Conservation (phyloP, 2,888 invertebrate species). For the Hololepta plana region DNA sequence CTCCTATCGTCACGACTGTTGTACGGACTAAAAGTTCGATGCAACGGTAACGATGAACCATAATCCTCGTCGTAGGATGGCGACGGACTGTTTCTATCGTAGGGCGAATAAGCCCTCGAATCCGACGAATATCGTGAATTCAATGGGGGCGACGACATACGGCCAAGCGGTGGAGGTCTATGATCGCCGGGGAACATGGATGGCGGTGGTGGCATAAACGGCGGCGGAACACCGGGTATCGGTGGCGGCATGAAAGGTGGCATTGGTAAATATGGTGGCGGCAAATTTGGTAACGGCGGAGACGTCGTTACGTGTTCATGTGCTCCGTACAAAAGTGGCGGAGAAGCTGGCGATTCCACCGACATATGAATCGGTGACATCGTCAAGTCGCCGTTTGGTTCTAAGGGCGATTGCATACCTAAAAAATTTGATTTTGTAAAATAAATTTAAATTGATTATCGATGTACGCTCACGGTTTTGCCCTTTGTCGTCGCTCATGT, state of each 20-base stretch:
- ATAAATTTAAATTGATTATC: constrained; percentile 4
- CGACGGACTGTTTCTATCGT: constrained; percentile 46
- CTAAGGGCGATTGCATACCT: constrained; percentile 37
- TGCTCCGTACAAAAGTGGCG: constrained; percentile 25
- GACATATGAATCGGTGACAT: constrained; percentile 28
- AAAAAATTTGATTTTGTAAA: constrained; percentile 11
- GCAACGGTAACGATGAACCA: constrained; percentile 34
- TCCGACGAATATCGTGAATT: constrained; percentile 37
- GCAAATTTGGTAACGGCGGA: constrained; percentile 44
- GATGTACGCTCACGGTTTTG: constrained; percentile 29
- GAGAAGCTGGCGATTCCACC: constrained; percentile 27
- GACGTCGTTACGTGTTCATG: constrained; percentile 29
- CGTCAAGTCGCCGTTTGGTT: constrained; percentile 30
- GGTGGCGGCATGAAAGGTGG: constrained; percentile 38
- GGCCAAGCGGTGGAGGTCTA: constrained; percentile 34
- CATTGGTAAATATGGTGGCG: constrained; percentile 5
- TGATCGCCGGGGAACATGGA: constrained; percentile 30
- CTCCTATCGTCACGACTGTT: constrained; percentile 18
- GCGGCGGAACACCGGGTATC: constrained; percentile 19
- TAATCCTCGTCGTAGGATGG: constrained; percentile 40
- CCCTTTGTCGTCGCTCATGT: constrained; percentile 28
- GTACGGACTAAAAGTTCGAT: constrained; percentile 23
- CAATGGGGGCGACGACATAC: constrained; percentile 34
- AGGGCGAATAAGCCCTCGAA: constrained; percentile 20
- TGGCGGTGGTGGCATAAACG: constrained; percentile 29